Evolutionary conservation across 2,888 invertebrate genomes (phyloP), one percentile per base, ranked within the genome.

Genomic region (Stictocephala bisonia): DNA sequence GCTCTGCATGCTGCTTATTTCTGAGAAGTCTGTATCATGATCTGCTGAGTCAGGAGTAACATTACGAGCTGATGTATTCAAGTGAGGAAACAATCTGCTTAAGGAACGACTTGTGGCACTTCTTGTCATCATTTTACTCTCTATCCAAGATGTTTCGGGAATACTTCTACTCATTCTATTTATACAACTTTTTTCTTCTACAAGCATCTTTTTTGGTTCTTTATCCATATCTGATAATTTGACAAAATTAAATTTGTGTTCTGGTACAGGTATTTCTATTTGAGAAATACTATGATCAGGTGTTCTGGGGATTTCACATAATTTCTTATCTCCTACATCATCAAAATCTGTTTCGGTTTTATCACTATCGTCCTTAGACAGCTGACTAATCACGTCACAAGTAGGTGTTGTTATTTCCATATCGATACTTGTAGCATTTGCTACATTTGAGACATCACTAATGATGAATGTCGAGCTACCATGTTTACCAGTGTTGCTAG

Each of bases 211-310:
- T 20, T 60, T 67, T 41, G 77, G 78, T 72, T 74, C 77, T 79
- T 91, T 91, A 81, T 94, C 93, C 82, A 94, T 86, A 82, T 94
- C 94, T 0, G 94, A 94, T 6, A 94, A 85, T 80, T 90, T 90
- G 0, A 94, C 94, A 81, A 92, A 92, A 70, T 85, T 76, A 22
- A 53, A 64, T 84, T 24, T 77, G 56, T 44, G 58, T 66, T 67
- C 74, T 18, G 64, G 58, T 20, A 18, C 22, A 2, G 74, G 60
- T 26, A 66, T 27, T 56, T 64, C 64, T 18, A 35, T 72, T 31
- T 75, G 72, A 11, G 72, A 73, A 51, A 31, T 68, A 11, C 66
- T 75, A 29, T 68, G 74, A 48, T 72, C 75, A 15, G 69, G 71
- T n/a, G 67, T 50, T 22, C 67, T 68, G 15, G 74, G 74, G 13